A percentile compares a stretch with the other conserved stretches of the same genome.
These are phyloP conservation scores for Allobates femoralis DNA, from an alignment of 2,797 vertebrate species.

Conservation along the genomic window DNA sequence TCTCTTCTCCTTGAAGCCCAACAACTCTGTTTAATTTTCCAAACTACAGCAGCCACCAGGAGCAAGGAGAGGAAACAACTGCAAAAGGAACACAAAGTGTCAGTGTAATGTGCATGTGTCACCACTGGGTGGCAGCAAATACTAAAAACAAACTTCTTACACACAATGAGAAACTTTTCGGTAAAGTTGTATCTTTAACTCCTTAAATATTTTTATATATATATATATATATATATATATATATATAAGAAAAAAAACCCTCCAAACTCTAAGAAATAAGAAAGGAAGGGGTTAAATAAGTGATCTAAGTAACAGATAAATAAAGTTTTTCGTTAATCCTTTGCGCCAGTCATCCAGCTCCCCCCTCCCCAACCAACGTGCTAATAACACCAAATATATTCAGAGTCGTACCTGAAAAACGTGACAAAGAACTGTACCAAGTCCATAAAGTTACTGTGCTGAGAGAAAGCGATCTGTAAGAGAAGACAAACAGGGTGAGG, in stretches of 20 bases:
- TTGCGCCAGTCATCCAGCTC: too few species aligned
- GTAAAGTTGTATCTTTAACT: too few species aligned
- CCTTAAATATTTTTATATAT: too few species aligned
- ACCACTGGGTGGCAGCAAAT: constrained; percentile 72
- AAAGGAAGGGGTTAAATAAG: too few species aligned
- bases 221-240: too few species aligned
- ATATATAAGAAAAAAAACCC: too few species aligned
- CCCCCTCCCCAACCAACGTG: too few species aligned
- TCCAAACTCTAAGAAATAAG: too few species aligned
- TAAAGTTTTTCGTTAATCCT: too few species aligned
- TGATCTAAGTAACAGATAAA: too few species aligned
- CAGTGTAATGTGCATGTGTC: constrained; percentile 46
- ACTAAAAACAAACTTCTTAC: background rate
- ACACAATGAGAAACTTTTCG: too few species aligned
- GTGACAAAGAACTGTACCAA: constrained; percentile 99
- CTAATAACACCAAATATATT: background rate
- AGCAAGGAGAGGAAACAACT: constrained; percentile 98
- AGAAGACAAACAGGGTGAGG: constrained; percentile 61
- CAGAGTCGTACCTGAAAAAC: constrained; percentile 91
- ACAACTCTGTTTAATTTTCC: constrained; percentile 99
- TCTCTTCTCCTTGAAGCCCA: constrained; percentile 97
- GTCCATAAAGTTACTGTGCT: constrained; percentile 99
- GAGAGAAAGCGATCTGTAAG: constrained; percentile 95
- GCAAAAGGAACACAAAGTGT: constrained; percentile 40
- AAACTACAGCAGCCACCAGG: constrained; percentile 96